Percentiles rank a stretch among this genome's conserved stretches.
These are phyloP conservation scores for Notamacropus eugenii DNA, from an alignment of 2,797 vertebrate genomes.

Conservation along the genomic window DNA sequence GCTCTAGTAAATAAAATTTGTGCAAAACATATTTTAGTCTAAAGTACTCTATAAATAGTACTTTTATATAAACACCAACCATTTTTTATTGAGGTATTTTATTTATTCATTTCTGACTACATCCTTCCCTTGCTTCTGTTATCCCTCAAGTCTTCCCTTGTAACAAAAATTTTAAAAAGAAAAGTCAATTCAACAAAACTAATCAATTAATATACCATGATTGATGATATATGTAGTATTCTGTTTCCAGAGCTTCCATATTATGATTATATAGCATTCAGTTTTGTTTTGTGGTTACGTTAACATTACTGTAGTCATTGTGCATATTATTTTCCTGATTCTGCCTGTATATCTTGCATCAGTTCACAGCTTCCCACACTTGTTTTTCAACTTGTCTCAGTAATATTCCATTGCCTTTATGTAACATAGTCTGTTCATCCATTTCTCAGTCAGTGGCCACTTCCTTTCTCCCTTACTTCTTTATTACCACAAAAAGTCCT, in stretches of 20 bases:
- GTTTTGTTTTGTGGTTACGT: not conserved
- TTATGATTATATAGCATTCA: not conserved
- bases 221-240: not conserved
- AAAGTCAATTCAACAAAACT: not conserved
- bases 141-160: not conserved
- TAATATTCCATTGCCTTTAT: not conserved
- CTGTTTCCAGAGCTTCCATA: not conserved
- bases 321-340: not conserved
- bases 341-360: not conserved
- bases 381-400: not conserved
- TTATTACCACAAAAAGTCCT: not conserved
- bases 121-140: not conserved
- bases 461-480: not conserved
- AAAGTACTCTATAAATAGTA: not conserved
- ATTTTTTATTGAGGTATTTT: not conserved
- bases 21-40: not conserved
- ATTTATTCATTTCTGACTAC: not conserved
- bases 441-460: not conserved
- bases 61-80: not conserved
- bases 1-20: not conserved
- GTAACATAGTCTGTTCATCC: not conserved
- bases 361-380: not conserved
- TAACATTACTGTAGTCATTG: not conserved
- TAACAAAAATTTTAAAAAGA: not conserved
- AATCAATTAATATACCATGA: not conserved